Conservation (phyloP, 2,888 invertebrate species). For the Magallana nippona region DNA sequence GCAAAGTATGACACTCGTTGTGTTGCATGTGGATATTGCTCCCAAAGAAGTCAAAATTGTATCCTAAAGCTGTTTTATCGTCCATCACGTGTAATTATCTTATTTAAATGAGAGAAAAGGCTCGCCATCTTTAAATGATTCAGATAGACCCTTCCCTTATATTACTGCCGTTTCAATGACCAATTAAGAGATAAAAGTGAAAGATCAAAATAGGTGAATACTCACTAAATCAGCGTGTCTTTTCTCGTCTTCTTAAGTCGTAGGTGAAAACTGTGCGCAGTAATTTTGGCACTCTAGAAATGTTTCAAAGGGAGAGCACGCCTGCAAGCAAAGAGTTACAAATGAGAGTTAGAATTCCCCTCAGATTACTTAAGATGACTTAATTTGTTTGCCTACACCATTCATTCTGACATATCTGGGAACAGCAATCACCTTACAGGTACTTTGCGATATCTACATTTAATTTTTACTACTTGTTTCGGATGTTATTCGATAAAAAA, state of each 20-base stretch:
- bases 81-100: too few species aligned
- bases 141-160: background rate
- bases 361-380: constrained; percentile 9
- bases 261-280: background rate
- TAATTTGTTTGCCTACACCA: background rate
- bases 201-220: background rate
- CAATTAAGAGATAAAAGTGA: background rate
- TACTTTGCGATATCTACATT: too few species aligned
- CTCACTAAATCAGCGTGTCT: background rate
- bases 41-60: too few species aligned
- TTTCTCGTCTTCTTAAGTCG: background rate
- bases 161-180: background rate
- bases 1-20: too few species aligned
- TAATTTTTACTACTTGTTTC: too few species aligned
- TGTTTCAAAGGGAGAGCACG: background rate
- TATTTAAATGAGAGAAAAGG: too few species aligned
- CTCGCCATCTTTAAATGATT: background rate
- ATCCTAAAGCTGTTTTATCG: too few species aligned
- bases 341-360: background rate
- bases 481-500: too few species aligned
- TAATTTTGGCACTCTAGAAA: background rate
- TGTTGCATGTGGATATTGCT: too few species aligned
- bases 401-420: background rate
- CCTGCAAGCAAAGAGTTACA: background rate
- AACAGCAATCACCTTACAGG: background rate